Base-by-base conservation (phyloP, 2,797 vertebrate species). In the Galagoides demidoff region DNA sequence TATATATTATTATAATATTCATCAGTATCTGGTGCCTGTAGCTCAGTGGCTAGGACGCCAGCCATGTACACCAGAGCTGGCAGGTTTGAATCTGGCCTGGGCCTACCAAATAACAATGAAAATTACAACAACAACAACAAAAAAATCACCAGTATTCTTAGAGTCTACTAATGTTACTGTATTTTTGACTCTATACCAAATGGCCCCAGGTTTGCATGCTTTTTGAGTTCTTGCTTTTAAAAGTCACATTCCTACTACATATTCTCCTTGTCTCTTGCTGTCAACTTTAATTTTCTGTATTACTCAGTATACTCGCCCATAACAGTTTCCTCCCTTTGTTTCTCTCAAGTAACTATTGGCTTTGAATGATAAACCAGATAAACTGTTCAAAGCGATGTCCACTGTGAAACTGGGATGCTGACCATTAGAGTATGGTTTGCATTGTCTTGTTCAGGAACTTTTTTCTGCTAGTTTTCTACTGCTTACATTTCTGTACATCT, bases 321-420 rank as follows among this genome's bases (percentile, higher is more conserved):
- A 64, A 4, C 29, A 84, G 7, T 52, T 52, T 96, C 68, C 2
- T 9, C 3, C 37, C 70, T 43, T 37, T 25, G 64, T 39, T 90
- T 78, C 22, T 61, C 20, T 45, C 3, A 68, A 78, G 86, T 89
- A 39, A 70, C 70, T 92, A 0, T 83, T 23, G n/a, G 3, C 29
- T 97, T 87, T 96, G 78, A 89, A 71, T 85, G 34, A 68, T 78
- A 64, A 64, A 73, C 39, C 29, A 74, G 64, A 70, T 57, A 57
- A 70, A 27, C 34, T 78, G 5, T 77, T 95, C 34, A 77, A 25
- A 90, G 37, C 92, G 84, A 3, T 8, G 37, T 78, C 43, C 9
- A 34, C 1, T 82, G 0, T 91, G 45, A 81, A 57, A 86, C 49
- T 63, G 55, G 94, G 17, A 34, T 55, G 39, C 37, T 90, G 37